Conservation (phyloP, 2,797 vertebrate genomes). For the Garrulus glandarius region DNA sequence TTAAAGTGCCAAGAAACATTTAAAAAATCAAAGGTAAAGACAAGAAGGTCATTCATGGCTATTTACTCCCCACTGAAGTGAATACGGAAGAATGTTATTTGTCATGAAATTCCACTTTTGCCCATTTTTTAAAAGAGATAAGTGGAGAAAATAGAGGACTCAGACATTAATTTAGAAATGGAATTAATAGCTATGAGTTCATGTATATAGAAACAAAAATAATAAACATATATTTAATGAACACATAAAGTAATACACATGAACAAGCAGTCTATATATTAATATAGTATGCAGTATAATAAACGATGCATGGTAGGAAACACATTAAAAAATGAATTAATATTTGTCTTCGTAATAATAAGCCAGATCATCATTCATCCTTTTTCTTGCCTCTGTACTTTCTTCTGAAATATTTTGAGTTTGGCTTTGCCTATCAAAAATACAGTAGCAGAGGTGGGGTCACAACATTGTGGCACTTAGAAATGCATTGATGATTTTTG, state of each 20-base stretch:
- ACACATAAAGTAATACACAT: neutral
- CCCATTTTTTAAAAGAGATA: neutral
- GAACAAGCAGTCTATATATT: neutral
- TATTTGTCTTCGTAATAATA: neutral
- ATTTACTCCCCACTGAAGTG: slow-evolving; percentile 14
- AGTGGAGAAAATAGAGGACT: neutral
- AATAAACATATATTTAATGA: neutral
- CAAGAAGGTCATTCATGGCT: slow-evolving; percentile 29
- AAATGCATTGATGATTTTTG: neutral
- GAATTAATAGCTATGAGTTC: neutral
- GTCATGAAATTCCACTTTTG: neutral
- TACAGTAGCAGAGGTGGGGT: neutral
- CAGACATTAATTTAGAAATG: neutral
- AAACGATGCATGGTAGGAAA: neutral
- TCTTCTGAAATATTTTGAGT: neutral
- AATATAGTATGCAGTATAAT: neutral
- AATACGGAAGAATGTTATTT: neutral
- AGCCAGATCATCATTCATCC: neutral
- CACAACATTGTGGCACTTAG: neutral
- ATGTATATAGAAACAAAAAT: neutral
- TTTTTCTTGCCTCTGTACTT: neutral
- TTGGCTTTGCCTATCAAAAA: neutral
- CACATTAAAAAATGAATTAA: rapidly evolving
- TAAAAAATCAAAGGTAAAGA: slow-evolving; percentile 37
- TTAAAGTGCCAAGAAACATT: neutral